A percentile compares a stretch with the other conserved stretches of the same genome.
Evolutionary conservation across 2,113 vertebrate genomes (phyloP).

Genomic region (Pogona vitticeps): DNA sequence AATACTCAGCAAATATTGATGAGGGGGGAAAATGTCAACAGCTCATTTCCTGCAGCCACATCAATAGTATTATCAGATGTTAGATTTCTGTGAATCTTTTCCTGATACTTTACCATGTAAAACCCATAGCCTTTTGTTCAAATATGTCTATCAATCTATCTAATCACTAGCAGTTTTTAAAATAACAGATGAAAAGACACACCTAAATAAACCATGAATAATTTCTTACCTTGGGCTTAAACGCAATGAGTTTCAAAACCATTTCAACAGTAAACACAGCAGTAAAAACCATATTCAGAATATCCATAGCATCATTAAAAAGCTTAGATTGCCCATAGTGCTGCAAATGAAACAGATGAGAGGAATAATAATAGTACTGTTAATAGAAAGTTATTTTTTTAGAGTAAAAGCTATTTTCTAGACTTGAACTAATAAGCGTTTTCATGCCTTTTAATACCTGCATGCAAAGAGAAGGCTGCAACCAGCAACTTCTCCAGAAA

Average conservation of each 20-base stretch:
- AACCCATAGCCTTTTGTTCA: background rate
- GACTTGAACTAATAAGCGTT: background rate
- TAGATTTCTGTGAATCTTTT: slow-evolving; percentile 55
- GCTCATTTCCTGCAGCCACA: slow-evolving; percentile 44
- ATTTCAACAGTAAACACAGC: slow-evolving; percentile 98
- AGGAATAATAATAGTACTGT: slow-evolving; percentile 29
- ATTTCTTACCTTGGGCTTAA: slow-evolving; percentile 95
- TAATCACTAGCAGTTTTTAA: slow-evolving; percentile 39
- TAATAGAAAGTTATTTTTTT: slow-evolving; percentile 2
- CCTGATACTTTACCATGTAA: slow-evolving; percentile 36
- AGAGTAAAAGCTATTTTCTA: background rate
- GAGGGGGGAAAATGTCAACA: background rate
- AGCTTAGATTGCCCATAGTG: slow-evolving; percentile 94
- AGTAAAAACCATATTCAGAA: slow-evolving; percentile 99
- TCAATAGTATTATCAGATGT: slow-evolving; percentile 51
- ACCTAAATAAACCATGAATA: slow-evolving; percentile 47
- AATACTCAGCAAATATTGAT: slow-evolving; percentile 5
- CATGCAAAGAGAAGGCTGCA: background rate
- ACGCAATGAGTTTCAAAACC: slow-evolving; percentile 98
- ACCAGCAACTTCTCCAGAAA: background rate
- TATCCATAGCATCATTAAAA: slow-evolving; percentile 98
- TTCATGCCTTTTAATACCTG: background rate
- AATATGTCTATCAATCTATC: slow-evolving; percentile 14
- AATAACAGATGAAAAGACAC: slow-evolving; percentile 40
- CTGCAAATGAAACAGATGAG: slow-evolving; percentile 71